Percentiles rank a stretch among this genome's conserved stretches.
Conservation (phyloP, 2,888 invertebrate genomes). For the Eristalinus sepulchralis region DNA sequence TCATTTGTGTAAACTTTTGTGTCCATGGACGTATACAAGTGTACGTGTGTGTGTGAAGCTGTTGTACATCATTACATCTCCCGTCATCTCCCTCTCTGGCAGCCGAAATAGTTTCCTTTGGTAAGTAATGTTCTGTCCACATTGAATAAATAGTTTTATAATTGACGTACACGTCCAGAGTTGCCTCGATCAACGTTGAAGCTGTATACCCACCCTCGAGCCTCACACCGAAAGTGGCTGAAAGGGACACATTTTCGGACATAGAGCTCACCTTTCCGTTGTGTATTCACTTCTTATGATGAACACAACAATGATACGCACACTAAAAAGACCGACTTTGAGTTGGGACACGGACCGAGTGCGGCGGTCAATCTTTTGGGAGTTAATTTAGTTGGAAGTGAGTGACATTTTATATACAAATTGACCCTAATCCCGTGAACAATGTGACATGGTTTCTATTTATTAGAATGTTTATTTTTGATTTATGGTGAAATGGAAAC, state of each 20-base stretch:
- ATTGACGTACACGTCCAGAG: conserved; percentile 18
- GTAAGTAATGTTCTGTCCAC: conserved; percentile 18
- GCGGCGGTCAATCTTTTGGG: conserved; percentile 63
- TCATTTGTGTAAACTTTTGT: background rate
- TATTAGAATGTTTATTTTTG: conserved; percentile 68
- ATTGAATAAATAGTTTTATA: conserved; percentile 55
- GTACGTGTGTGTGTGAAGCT: background rate
- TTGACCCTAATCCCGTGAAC: conserved; percentile 65
- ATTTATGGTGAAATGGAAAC: conserved; percentile 57
- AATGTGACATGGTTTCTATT: conserved; percentile 59
- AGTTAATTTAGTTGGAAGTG: conserved; percentile 68
- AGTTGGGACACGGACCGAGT: conserved; percentile 37
- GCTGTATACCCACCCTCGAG: background rate
- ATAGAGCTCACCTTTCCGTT: conserved; percentile 14
- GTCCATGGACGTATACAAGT: background rate
- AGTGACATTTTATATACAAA: conserved; percentile 69
- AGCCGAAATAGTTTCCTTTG: background rate
- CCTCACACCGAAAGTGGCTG: background rate
- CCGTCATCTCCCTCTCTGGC: background rate
- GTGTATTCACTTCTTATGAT: background rate
- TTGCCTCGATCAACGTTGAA: conserved; percentile 53
- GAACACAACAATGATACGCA: background rate
- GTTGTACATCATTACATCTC: background rate
- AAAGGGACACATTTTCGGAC: conserved; percentile 1
- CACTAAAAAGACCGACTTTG: conserved; percentile 33